Conservation (phyloP, 2,797 vertebrate species). For the Cyclopterus lumpus region DNA sequence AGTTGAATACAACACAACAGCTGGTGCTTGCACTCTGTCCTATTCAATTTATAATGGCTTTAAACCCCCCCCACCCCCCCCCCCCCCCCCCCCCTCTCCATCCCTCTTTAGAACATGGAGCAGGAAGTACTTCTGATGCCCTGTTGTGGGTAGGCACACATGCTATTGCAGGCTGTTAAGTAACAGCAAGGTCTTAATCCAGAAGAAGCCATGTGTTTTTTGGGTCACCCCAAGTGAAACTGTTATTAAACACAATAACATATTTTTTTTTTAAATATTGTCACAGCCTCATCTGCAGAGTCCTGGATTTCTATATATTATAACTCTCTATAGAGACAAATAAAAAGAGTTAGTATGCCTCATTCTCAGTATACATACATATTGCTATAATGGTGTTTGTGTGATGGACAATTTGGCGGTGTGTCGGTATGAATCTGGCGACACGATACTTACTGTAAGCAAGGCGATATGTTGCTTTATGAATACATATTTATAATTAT, state of each 20-base stretch:
- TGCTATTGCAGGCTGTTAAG: constrained; percentile 39
- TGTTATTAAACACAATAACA: constrained; percentile 21
- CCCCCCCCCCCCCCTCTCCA: not conserved
- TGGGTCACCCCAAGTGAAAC: constrained; percentile 24
- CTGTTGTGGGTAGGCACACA: constrained; percentile 40
- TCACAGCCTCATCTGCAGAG: not conserved
- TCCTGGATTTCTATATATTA: not conserved
- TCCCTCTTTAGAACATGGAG: constrained; percentile 43
- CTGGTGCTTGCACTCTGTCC: constrained; percentile 72
- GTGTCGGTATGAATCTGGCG: too few species aligned
- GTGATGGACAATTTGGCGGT: too few species aligned
- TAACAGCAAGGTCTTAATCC: constrained; percentile 43
- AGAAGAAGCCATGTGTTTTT: constrained; percentile 15
- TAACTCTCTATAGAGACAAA: too few species aligned
- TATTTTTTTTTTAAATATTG: not conserved
- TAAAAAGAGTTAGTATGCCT: constrained; percentile 3
- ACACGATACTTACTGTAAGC: too few species aligned
- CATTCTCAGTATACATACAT: not conserved
- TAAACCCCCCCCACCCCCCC: constrained; percentile 23
- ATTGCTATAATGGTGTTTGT: not conserved
- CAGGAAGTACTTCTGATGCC: constrained; percentile 56
- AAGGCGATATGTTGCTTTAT: not conserved
- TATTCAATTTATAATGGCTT: constrained; percentile 76
- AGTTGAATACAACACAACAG: constrained; percentile 61
- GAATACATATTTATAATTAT: not conserved